Base-by-base conservation (phyloP, 2,113 vertebrate genomes). In the Montifringilla adamsi region DNA sequence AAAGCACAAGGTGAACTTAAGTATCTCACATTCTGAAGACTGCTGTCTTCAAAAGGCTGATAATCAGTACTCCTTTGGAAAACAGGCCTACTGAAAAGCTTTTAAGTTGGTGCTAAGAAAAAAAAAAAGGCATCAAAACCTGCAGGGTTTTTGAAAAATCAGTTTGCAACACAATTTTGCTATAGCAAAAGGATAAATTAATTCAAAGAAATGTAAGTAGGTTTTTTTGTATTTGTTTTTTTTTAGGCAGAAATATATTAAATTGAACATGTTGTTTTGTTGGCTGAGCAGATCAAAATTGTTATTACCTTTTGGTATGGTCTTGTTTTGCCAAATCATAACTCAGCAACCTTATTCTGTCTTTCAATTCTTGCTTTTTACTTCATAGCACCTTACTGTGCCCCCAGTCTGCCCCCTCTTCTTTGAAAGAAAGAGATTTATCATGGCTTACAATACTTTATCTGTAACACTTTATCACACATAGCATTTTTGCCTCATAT, bases 371-470 rank as follows among this genome's bases (percentile, higher is more conserved):
- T 67, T 66, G n/a, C 50, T 60, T 93, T 93, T 74, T 87, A 58
- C 70, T 93, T 91, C 41, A 21, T 50, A 69, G 41, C 58, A 79
- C 30, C 31, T 92, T 82, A 67, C 44, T 50, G 49, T 89, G 69
- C 35, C 52, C 84, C 56, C 33, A 83, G 21, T 80, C 58, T 91
- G 77, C 46, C 33, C 74, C 43, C 26, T 68, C 28, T 75, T 62
- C 90, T 93, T 95, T 91, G 87, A 95, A 91, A 93, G 77, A 75
- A 63, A 67, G 50, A 74, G 73, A 60, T 94, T 44, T 89, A 89
- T 84, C 60, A 47, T 74, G 44, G 69, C 69, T 74, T 86, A 81
- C 55, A 89, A 47, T 93, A 89, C 41, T 73, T 92, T 59, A 83
- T 78, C 64, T 79, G 72, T 62, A 85, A 39, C 67, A 66, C 83